phyloP scores from a whole-genome alignment of 2,113 vertebrate genomes.

The Phalacrocorax carbo region DNA sequence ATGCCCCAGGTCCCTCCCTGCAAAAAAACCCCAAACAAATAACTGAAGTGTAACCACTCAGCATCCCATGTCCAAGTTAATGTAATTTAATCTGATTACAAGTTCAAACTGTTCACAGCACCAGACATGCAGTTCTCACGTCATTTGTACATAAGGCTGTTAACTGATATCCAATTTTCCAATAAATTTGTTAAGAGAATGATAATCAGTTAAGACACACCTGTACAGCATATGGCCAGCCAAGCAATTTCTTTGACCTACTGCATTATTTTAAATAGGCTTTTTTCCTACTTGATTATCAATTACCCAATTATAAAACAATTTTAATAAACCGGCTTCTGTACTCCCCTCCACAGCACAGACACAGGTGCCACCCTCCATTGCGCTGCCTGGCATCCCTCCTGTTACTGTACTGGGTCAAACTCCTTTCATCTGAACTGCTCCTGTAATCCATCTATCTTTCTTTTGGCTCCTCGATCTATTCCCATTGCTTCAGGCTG shows the following conservation, averaged over 20 bases:
- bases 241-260: constrained; percentile 28
- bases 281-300: constrained; percentile 3
- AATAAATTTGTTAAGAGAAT: constrained; percentile 50
- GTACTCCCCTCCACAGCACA: neutral
- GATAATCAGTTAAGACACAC: constrained; percentile 49
- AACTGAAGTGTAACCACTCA: neutral
- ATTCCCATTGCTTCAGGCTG: neutral
- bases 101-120: neutral
- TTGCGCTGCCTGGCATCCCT: neutral
- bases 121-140: neutral
- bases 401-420: neutral
- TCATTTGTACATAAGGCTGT: constrained; percentile 19
- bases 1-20: neutral
- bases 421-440: neutral
- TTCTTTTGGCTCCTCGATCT: neutral
- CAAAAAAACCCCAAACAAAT: neutral
- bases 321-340: constrained; percentile 20
- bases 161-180: constrained; percentile 61
- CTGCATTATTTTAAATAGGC: constrained; percentile 52
- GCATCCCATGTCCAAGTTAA: neutral
- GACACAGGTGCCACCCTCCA: neutral
- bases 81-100: constrained; percentile 26
- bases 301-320: neutral
- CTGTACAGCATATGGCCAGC: constrained; percentile 56
- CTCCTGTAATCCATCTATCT: neutral